Percentiles rank a stretch among this genome's conserved stretches.
Conservation (phyloP, 1,140 invertebrate genomes). For the Himalopsyche phryganea region DNA sequence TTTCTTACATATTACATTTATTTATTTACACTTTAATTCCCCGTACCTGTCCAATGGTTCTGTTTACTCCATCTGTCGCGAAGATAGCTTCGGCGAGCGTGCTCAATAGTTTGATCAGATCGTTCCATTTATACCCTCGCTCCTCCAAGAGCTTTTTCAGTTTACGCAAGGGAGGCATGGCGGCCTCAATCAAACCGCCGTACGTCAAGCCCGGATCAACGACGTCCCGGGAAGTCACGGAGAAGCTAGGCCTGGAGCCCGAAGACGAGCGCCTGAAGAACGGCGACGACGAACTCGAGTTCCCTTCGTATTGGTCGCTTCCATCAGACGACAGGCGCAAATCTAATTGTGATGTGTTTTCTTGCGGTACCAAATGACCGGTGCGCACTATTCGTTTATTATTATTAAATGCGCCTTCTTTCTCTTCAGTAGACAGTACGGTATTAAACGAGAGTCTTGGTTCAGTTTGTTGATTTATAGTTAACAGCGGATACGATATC, state of each 20-base stretch:
- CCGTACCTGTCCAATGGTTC: slow-evolving; percentile 37
- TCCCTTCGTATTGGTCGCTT: background rate
- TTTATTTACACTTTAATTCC: too few relatives aligned
- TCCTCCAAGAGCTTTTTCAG: slow-evolving; percentile 32
- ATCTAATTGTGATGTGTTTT: too few relatives aligned
- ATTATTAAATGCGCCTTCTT: too few relatives aligned
- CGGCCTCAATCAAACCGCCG: slow-evolving; percentile 45
- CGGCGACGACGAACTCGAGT: background rate
- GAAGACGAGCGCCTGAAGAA: background rate
- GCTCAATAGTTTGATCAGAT: slow-evolving; percentile 44
- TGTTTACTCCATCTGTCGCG: slow-evolving; percentile 45
- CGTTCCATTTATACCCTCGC: slow-evolving; percentile 49
- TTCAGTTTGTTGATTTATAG: too few relatives aligned
- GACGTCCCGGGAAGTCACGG: too few relatives aligned
- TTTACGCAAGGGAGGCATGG: slow-evolving; percentile 4
- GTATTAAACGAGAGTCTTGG: too few relatives aligned
- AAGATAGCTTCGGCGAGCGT: slow-evolving; percentile 48
- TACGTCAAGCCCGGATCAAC: slow-evolving; percentile 39
- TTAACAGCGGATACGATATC: too few relatives aligned
- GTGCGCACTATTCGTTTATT: too few relatives aligned
- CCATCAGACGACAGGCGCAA: background rate
- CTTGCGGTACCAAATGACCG: too few relatives aligned
- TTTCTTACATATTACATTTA: too few relatives aligned
- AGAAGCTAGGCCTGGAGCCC: too few relatives aligned
- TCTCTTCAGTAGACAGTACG: too few relatives aligned